Conservation (phyloP, 2,797 vertebrate genomes). For the Labroides dimidiatus region DNA sequence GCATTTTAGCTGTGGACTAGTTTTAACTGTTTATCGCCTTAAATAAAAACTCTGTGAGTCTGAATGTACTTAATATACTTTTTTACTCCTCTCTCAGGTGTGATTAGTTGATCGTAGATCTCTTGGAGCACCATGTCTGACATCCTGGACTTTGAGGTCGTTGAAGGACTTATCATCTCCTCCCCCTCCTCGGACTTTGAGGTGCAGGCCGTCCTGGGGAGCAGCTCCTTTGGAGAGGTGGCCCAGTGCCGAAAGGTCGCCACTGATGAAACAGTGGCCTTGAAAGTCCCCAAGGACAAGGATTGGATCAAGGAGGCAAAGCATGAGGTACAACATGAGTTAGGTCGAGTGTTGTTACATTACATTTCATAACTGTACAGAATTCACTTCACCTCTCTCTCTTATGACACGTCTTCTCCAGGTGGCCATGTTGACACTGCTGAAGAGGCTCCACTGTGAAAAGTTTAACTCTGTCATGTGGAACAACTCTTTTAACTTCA, state of each 20-base stretch:
- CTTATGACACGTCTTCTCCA: too few relatives aligned
- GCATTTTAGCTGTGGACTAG: too few relatives aligned
- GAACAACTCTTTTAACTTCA: neutral
- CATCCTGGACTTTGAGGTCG: neutral
- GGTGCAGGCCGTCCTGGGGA: neutral
- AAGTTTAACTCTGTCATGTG: slow-evolving; percentile 2
- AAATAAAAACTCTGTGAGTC: too few relatives aligned
- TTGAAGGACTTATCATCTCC: neutral
- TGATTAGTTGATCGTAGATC: neutral
- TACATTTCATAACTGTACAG: too few relatives aligned
- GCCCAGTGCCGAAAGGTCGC: neutral
- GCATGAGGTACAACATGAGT: neutral
- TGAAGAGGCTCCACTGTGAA: neutral
- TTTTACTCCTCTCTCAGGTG: neutral
- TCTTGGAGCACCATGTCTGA: neutral
- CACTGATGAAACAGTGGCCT: neutral
- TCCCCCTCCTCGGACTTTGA: neutral
- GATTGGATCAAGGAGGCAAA: neutral
- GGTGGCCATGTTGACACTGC: too few relatives aligned
- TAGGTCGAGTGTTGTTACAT: neutral
- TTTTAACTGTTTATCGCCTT: too few relatives aligned
- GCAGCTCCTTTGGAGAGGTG: neutral
- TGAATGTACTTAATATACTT: too few relatives aligned
- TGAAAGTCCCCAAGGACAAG: neutral
- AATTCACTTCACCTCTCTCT: too few relatives aligned